A percentile compares a stretch with the other conserved stretches of the same genome.
phyloP scores from a whole-genome alignment of 2,113 vertebrate genomes.

The Parus major region DNA sequence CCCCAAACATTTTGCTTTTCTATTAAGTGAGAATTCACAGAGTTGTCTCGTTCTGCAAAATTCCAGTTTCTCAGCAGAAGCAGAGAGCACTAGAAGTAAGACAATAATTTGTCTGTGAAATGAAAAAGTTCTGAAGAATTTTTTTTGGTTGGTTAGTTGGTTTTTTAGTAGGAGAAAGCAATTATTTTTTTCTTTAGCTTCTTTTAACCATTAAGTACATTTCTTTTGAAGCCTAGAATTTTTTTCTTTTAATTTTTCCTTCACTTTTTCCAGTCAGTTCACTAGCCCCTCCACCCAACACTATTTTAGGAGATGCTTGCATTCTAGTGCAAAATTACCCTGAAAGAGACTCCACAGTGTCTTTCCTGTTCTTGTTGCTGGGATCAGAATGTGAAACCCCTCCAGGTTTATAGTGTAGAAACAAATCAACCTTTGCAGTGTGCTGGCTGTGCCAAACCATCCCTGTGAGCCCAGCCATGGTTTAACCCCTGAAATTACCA shows the following conservation, averaged over 20 bases:
- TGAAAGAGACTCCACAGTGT: background rate
- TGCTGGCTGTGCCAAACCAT: background rate
- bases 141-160: background rate
- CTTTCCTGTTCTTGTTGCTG: slow-evolving; percentile 21
- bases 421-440: background rate
- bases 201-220: background rate
- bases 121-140: background rate
- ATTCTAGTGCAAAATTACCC: background rate
- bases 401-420: background rate
- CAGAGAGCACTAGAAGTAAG: background rate
- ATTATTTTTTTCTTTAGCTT: background rate
- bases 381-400: background rate
- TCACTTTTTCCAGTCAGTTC: background rate
- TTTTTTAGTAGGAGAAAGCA: background rate
- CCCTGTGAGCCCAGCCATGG: background rate
- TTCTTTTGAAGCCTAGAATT: background rate
- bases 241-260: background rate
- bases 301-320: background rate
- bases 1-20: slow-evolving; percentile 1
- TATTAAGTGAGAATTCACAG: background rate
- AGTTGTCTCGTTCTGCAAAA: background rate
- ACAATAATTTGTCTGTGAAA: background rate
- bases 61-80: background rate
- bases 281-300: background rate
- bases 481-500: background rate